Percentiles rank a stretch among this genome's conserved stretches.
Conservation (phyloP, 2,113 vertebrate genomes). For the Amblyopsis rosae region DNA sequence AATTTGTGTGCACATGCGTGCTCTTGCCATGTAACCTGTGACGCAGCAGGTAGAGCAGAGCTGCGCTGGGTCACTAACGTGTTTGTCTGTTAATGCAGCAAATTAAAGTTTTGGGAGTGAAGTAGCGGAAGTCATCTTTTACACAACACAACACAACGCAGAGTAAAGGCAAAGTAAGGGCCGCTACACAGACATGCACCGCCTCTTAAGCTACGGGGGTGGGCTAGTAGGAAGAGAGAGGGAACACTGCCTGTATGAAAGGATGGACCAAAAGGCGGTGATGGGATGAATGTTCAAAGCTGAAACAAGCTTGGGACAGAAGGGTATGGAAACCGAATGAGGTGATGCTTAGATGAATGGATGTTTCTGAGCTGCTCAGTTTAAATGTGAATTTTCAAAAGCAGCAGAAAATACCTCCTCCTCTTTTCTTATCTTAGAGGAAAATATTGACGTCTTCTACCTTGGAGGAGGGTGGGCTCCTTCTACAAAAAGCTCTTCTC, state of each 20-base stretch:
- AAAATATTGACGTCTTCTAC: constrained; percentile 10
- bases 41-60: too few relatives aligned
- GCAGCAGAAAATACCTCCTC: constrained; percentile 14
- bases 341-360: constrained; percentile 35
- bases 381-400: constrained; percentile 41
- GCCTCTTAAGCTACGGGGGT: background rate
- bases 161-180: too few relatives aligned
- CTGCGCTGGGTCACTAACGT: too few relatives aligned
- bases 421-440: constrained; percentile 16
- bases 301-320: constrained; percentile 19
- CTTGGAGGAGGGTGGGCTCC: background rate
- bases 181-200: too few relatives aligned
- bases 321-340: constrained; percentile 11
- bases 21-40: too few relatives aligned
- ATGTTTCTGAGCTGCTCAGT: constrained; percentile 36
- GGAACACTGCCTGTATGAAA: background rate
- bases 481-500: background rate
- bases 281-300: constrained; percentile 38
- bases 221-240: constrained; percentile 19
- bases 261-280: constrained; percentile 16
- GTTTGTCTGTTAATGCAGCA: too few relatives aligned
- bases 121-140: too few relatives aligned
- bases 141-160: too few relatives aligned
- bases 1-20: too few relatives aligned
- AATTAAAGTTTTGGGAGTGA: too few relatives aligned